Base-by-base conservation (phyloP, 2,113 vertebrate genomes). In the Epinephelus cyanopodus region DNA sequence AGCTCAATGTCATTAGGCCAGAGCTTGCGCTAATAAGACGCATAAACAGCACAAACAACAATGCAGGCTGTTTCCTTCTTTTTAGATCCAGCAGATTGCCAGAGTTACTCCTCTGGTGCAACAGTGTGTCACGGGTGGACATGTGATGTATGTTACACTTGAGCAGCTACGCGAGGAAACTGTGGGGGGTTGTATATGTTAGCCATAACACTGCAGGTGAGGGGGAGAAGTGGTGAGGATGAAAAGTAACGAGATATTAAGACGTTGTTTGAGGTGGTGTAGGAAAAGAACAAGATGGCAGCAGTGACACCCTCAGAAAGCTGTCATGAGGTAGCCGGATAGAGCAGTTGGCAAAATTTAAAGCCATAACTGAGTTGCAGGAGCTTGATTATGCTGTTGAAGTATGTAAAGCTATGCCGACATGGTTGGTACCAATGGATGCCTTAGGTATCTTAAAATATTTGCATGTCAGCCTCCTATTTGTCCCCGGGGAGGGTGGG, bases 131-230 rank as follows among this genome's bases (percentile, higher is more conserved):
- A 90, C 87, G 93, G 92, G 95, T 94, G 90, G 93, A 93, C 87
- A 82, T 90, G 54, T 94, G 88, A 92, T 93, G 94, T 96, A 94
- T 95, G 90, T 91, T 90, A 87, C 83, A 93, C 93, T 95, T 92
- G 92, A 95, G 87, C 84, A 90, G 86, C 87, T 92, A 67, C 92
- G 94, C 92, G 90, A 89, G 87, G 92, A 95, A 90, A 91, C 91
- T 91, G 0, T 89, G 78, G 74, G 91, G 92, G 94, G 23, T 65
- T 65, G 45, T 56, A 45, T 54, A 56, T 81, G 69, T 72, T 81
- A 77, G 77, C 68, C 47, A 5, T 58, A 69, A 29, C 54, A 19
- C 85, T 70, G 66, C 62, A 69, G 65, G 72, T 79, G 58, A 78
- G 70, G 71, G 42, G 23, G 9, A 62, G 68, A 23, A 52, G n/a